Conservation (phyloP, 2,888 invertebrate species). For the Alsophila aescularia region DNA sequence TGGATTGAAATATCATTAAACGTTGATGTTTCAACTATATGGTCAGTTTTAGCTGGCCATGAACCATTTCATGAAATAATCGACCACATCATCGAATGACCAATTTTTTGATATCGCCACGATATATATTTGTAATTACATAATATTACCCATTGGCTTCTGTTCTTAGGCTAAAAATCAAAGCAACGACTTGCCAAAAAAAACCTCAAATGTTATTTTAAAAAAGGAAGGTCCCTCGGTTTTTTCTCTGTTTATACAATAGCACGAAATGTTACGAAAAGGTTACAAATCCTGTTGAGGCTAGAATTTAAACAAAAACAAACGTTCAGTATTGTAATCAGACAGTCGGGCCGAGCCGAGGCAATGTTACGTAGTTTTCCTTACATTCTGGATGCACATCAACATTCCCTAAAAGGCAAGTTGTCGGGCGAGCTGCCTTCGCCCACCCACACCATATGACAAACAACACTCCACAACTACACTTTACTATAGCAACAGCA, state of each 20-base stretch:
- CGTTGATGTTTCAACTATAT: too few relatives aligned
- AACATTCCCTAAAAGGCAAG: slow-evolving; percentile 79
- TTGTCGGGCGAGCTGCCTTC: slow-evolving; percentile 65
- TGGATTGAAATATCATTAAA: too few relatives aligned
- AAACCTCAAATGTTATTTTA: too few relatives aligned
- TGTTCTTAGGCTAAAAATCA: too few relatives aligned
- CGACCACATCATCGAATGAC: too few relatives aligned
- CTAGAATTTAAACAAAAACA: slow-evolving; percentile 22
- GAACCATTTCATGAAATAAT: too few relatives aligned
- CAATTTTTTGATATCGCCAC: too few relatives aligned
- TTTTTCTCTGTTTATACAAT: not conserved
- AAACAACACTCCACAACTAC: slow-evolving; percentile 36
- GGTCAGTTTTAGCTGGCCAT: too few relatives aligned
- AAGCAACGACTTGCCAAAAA: too few relatives aligned
- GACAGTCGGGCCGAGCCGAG: slow-evolving; percentile 11
- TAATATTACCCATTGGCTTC: too few relatives aligned
- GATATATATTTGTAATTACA: too few relatives aligned
- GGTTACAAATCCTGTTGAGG: slow-evolving; percentile 5
- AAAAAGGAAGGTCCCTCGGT: not conserved
- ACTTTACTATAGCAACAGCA: slow-evolving; percentile 39
- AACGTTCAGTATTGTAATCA: slow-evolving; percentile 16
- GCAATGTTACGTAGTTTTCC: slow-evolving; percentile 54
- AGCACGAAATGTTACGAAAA: not conserved
- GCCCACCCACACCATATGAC: slow-evolving; percentile 55
- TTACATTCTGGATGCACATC: slow-evolving; percentile 64